Percentiles rank a stretch among this genome's conserved stretches.
Conservation (phyloP, 1,140 invertebrate species). For the Caenorhabditis latens region DNA sequence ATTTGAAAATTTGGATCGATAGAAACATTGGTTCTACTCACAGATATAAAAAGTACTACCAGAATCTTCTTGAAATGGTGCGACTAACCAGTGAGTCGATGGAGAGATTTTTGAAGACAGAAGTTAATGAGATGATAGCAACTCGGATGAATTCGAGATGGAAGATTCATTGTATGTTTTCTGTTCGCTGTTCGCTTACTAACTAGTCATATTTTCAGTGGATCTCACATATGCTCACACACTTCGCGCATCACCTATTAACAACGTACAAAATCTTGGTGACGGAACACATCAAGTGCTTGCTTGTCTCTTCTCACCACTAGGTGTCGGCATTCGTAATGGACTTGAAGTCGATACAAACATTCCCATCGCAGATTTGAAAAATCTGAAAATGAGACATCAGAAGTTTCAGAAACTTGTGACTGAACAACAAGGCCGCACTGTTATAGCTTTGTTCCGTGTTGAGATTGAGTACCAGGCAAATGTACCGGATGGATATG, state of each 20-base stretch:
- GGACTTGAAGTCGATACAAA: not conserved
- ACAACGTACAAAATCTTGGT: not conserved
- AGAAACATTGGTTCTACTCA: not conserved
- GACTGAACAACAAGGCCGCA: not conserved
- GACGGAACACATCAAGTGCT: conserved; percentile 26
- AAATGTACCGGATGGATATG: not conserved
- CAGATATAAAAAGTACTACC: conserved; percentile 4
- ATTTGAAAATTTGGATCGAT: conserved; percentile 12
- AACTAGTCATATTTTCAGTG: not conserved
- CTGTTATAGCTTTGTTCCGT: not conserved
- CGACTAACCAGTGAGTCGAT: conserved; percentile 11
- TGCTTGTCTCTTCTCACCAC: not conserved
- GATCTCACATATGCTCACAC: conserved; percentile 16
- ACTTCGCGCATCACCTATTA: not conserved
- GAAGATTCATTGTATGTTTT: conserved; percentile 19
- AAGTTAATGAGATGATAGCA: not conserved
- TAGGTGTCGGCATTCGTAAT: not conserved
- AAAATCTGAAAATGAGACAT: not conserved
- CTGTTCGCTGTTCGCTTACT: not conserved
- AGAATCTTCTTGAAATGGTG: not conserved
- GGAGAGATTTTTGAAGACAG: not conserved
- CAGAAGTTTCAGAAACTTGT: not conserved
- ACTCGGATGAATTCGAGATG: not conserved
- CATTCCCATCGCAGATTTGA: not conserved
- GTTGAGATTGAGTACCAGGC: not conserved